phyloP scores from a whole-genome alignment of 2,797 vertebrate species.

The Parambassis ranga region DNA sequence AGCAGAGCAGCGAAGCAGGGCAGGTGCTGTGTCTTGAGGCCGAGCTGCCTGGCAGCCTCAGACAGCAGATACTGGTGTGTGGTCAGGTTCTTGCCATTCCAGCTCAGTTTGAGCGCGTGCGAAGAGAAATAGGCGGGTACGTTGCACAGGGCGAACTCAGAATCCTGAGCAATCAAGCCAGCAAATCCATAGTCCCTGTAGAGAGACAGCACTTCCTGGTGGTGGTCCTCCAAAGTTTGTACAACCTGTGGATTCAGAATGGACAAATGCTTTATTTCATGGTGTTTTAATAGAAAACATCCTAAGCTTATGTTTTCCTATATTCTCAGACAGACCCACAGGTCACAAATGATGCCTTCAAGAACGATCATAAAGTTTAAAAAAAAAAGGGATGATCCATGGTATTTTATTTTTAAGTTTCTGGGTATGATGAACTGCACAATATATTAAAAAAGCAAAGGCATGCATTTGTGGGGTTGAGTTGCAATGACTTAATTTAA shows the following conservation, averaged over 20 bases:
- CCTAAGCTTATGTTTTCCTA: too few species aligned
- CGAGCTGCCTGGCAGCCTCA: slow-evolving; percentile 90
- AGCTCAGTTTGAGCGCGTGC: slow-evolving; percentile 92
- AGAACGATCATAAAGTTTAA: too few species aligned
- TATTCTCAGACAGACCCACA: too few species aligned
- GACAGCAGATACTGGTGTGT: slow-evolving; percentile 94
- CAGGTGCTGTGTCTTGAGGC: slow-evolving; percentile 89
- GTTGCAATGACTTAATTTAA: too few species aligned
- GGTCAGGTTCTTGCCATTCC: slow-evolving; percentile 94
- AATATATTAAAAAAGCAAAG: too few species aligned
- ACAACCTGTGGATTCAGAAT: slow-evolving; percentile 82
- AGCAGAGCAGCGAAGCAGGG: slow-evolving; percentile 91
- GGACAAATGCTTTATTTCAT: too few species aligned
- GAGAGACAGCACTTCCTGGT: slow-evolving; percentile 93
- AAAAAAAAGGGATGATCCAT: too few species aligned
- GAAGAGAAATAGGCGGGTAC: slow-evolving; percentile 93
- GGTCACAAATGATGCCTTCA: too few species aligned
- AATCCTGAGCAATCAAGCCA: slow-evolving; percentile 92
- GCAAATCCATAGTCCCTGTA: slow-evolving; percentile 92
- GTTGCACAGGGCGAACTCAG: slow-evolving; percentile 92
- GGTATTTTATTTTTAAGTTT: too few species aligned
- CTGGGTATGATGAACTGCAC: too few species aligned
- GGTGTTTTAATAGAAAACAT: too few species aligned
- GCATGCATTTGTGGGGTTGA: too few species aligned
- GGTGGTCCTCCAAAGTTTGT: slow-evolving; percentile 93